Percentiles rank a stretch among this genome's conserved stretches.
Evolutionary conservation across 2,797 vertebrate genomes (phyloP).

Genomic region (Orientallactaga sibirica): DNA sequence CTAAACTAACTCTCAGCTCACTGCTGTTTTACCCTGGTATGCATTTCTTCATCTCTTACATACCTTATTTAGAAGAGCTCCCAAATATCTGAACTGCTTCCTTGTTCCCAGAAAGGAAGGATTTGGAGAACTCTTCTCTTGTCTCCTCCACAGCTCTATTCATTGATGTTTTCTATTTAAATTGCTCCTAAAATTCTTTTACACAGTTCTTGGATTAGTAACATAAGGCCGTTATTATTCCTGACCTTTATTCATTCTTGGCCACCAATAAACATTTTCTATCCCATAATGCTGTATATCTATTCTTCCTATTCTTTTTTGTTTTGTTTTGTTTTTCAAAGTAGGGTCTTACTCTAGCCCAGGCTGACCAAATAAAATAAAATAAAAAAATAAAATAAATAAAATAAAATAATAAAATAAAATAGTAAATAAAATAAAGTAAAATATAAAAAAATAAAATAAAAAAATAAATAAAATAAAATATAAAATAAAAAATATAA

Average conservation of each 20-base stretch:
- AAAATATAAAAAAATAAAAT: background rate
- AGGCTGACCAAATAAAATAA: no score
- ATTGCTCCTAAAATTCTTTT: slow-evolving; percentile 54
- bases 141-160: slow-evolving; percentile 28
- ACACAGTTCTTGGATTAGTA: slow-evolving; percentile 38
- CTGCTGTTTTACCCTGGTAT: background rate
- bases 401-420: no score
- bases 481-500: no score
- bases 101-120: slow-evolving; percentile 26
- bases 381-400: no score
- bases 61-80: slow-evolving; percentile 13
- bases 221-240: slow-evolving; percentile 35
- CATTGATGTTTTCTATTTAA: slow-evolving; percentile 47
- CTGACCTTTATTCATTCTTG: slow-evolving; percentile 24
- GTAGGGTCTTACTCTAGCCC: no score
- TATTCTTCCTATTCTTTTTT: slow-evolving; percentile 60
- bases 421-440: no score
- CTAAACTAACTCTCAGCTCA: slow-evolving; percentile 3
- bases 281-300: background rate
- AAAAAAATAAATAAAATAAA: slow-evolving; percentile 38
- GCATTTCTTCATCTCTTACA: slow-evolving; percentile 28
- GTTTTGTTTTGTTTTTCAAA: background rate
- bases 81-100: background rate
- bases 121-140: slow-evolving; percentile 31
- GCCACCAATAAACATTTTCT: background rate